Evolutionary conservation across 64 coral and sea anemone genomes (phyloP), one percentile per base, ranked within the genome.

Genomic region (Montipora cactus): DNA sequence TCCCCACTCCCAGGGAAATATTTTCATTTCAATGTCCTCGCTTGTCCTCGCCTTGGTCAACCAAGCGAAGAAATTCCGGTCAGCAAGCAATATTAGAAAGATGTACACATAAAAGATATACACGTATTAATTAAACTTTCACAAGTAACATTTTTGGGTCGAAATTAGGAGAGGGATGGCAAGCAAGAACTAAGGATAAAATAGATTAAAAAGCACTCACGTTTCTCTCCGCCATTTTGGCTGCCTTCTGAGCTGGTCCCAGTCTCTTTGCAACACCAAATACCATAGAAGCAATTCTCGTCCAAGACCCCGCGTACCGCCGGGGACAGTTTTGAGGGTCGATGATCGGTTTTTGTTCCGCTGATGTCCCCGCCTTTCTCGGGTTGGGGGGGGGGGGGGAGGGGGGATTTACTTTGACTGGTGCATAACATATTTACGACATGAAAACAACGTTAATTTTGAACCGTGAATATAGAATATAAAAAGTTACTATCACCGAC

Each of bases 21-120:
- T 89, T 77, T 89, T 89, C 72, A 77, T 89, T 74, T 70, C 55
- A 89, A 77, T 89, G 87, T 76, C 49, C 72, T 50, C 72, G 25
- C 47, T 89, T 89, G 87, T 77, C 87, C 87, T 73, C 72, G 47
- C 87, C 72, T 89, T 77, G 28, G 28, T 37, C 28, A 37, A 37
- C 28, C 28, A 37, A 37, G 28, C 28, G 28, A 37, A 37, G 28
- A 37, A 37, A 37, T 0, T 37, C 1, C 0, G 28, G 28, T 37
- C 28, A 37, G 28, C 28, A 37, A 37, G 28, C 28, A 37, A 37
- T 1, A 37, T 37, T 37, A 37, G 28, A 37, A 37, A 37, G 28
- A 37, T 37, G 28, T 37, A 55, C 6, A 55, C 52, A 55, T 1
- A 55, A 55, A 55, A 1, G 52, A 55, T 55, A 55, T 55, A 55